Evolutionary conservation across 2,113 vertebrate species (phyloP).

Genomic region (Pseudorhombus dupliciocellatus): DNA sequence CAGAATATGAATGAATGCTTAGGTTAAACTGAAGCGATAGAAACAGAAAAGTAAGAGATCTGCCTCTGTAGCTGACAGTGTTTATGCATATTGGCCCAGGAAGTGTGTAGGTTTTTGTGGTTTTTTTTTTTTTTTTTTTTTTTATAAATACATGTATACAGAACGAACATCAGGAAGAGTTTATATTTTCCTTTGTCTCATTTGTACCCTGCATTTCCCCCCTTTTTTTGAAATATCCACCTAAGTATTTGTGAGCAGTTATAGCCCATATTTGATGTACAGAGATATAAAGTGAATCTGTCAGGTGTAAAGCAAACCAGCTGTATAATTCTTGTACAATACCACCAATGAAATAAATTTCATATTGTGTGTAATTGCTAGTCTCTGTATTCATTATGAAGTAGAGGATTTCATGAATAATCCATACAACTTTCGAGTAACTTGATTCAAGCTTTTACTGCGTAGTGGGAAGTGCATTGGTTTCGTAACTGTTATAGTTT

Average conservation of each 20-base stretch:
- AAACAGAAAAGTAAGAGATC: neutral
- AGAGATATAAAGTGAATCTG: constrained; percentile 25
- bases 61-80: neutral
- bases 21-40: no score
- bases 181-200: constrained; percentile 15
- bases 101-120: constrained; percentile 8
- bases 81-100: neutral
- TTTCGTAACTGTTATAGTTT: constrained; percentile 48
- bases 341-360: constrained; percentile 68
- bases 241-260: constrained; percentile 41
- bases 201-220: neutral
- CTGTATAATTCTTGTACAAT: constrained; percentile 70
- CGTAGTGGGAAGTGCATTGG: constrained; percentile 37
- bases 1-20: neutral
- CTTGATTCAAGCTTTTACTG: constrained; percentile 25
- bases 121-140: neutral
- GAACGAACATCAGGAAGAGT: constrained; percentile 14
- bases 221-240: neutral
- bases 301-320: constrained; percentile 35
- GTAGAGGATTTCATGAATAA: neutral
- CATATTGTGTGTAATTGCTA: constrained; percentile 28
- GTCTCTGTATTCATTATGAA: constrained; percentile 2
- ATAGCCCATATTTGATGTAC: constrained; percentile 35
- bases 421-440: no score
- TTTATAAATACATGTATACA: constrained; percentile 13